phyloP scores from a whole-genome alignment of 2,113 vertebrate species.

The Hemiprocne comata region DNA sequence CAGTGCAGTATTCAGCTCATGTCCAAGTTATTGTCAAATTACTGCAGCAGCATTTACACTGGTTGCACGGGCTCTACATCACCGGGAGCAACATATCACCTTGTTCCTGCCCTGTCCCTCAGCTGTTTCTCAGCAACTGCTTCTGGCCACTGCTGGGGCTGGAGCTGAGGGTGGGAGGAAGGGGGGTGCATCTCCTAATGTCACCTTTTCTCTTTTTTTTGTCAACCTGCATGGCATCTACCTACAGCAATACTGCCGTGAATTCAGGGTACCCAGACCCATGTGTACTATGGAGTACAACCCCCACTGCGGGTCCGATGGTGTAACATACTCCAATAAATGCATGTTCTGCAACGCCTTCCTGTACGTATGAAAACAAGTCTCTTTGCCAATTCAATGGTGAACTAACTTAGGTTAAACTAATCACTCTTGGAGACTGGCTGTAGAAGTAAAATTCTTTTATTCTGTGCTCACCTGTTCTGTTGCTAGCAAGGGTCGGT shows the following conservation, averaged over 20 bases:
- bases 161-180: neutral
- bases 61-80: neutral
- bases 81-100: neutral
- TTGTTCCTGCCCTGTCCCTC: neutral
- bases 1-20: neutral
- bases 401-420: neutral
- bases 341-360: constrained; percentile 18
- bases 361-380: neutral
- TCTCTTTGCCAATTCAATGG: neutral
- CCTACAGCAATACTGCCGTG: neutral
- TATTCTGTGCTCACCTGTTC: neutral
- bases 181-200: neutral
- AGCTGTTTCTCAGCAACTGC: neutral
- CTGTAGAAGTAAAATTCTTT: neutral
- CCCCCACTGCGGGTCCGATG: neutral
- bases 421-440: neutral
- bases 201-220: neutral
- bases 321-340: neutral
- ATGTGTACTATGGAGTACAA: neutral
- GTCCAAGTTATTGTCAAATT: neutral
- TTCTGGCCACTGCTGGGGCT: neutral
- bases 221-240: neutral
- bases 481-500: neutral
- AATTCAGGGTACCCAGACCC: rapidly evolving
- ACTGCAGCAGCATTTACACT: neutral